phyloP scores from a whole-genome alignment of 2,888 invertebrate species.

The Archips crataeganus region DNA sequence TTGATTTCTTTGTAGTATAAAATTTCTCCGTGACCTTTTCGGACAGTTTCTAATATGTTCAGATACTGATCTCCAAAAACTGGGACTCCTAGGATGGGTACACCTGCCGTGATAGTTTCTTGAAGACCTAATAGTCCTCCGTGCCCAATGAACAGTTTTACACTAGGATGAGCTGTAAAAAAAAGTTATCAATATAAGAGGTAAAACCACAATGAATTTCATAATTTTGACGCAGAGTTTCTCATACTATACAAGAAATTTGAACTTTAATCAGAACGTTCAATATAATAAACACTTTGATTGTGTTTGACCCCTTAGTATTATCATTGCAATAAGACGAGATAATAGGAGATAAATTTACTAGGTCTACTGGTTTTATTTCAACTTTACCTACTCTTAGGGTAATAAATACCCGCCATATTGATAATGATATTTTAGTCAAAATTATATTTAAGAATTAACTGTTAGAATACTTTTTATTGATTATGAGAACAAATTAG shows the following conservation, averaged over 20 bases:
- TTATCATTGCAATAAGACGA: neutral
- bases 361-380: no score
- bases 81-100: conserved; percentile 75
- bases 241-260: neutral
- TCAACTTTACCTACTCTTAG: no score
- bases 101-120: conserved; percentile 70
- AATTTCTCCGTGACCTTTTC: conserved; percentile 67
- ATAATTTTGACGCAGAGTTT: no score
- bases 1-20: conserved; percentile 61
- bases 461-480: neutral
- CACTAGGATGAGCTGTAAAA: conserved; percentile 65
- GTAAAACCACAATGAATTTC: neutral
- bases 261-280: neutral
- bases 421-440: no score
- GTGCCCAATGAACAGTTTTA: conserved; percentile 74
- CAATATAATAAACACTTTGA: no score
- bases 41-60: conserved; percentile 64
- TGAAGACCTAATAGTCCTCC: conserved; percentile 73
- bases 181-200: neutral
- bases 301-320: neutral
- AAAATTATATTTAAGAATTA: neutral
- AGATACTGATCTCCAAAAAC: conserved; percentile 74
- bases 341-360: neutral
- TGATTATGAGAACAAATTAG: conserved; percentile 7
- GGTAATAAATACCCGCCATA: no score